These are phyloP conservation scores for Carassius carassius DNA, from an alignment of 2,113 vertebrate genomes.

Conservation along the genomic window DNA sequence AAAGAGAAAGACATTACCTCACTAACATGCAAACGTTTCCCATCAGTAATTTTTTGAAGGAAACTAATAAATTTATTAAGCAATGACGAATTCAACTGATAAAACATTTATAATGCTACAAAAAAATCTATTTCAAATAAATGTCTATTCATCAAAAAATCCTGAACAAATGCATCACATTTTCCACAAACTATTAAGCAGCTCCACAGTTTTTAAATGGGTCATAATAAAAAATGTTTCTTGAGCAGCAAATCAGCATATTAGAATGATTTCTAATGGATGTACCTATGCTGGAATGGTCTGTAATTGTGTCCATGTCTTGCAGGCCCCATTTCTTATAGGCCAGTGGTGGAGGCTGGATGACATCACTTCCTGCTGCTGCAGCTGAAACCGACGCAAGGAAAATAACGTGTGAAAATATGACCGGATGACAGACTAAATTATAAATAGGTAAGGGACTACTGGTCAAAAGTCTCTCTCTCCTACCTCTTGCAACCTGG, in stretches of 20 bases:
- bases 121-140: not conserved
- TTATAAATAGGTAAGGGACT: not conserved
- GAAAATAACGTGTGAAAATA: not conserved
- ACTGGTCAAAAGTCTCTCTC: not conserved
- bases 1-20: not conserved
- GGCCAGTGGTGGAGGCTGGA: slow-evolving; percentile 92
- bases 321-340: slow-evolving; percentile 99
- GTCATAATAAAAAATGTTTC: not conserved
- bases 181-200: not conserved
- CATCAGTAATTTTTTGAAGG: not conserved
- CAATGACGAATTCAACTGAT: not conserved
- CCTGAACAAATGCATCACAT: too few species aligned
- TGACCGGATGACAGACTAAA: too few species aligned
- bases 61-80: not conserved
- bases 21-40: not conserved
- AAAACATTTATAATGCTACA: not conserved
- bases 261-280: not conserved
- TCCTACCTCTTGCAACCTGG: slow-evolving; percentile 94
- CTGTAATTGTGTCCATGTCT: slow-evolving; percentile 90
- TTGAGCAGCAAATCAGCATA: not conserved
- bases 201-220: not conserved
- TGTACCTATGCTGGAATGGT: slow-evolving; percentile 92
- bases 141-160: not conserved
- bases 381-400: slow-evolving; percentile 76
- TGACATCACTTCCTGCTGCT: slow-evolving; percentile 91